Base-by-base conservation (phyloP, 2,797 vertebrate genomes). In the Aplochiton taeniatus region DNA sequence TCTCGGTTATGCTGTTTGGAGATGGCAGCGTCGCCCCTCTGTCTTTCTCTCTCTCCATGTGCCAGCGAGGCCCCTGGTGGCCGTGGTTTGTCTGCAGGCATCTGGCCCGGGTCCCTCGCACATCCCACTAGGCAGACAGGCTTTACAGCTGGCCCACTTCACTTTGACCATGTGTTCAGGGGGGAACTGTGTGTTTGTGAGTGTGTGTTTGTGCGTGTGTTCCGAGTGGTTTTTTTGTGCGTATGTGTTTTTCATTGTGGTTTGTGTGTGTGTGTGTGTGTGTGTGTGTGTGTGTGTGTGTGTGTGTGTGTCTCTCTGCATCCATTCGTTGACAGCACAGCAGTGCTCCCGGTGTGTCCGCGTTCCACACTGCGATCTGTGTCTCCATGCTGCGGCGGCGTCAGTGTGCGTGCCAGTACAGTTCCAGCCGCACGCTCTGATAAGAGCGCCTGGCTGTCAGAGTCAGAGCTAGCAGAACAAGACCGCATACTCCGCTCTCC, bases 381-480 rank as follows among this genome's bases (percentile, higher is more conserved):
- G 57, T 63, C 76, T 77, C 77, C 9, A 19, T 72, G 9, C 68
- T 56, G 73, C 75, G 74, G 63, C 76, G 48, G 72, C 60, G 42
- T 64, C 79, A 57, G 76, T 57, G 6, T 55, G 70, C 62, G 0
- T 78, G 73, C 73, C 77, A 75, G 65, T 64, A 59, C 69, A 79
- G 76, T 76, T 86, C 76, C 78, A 83, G 78, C 78, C 78, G 70
- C 68, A 51, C 71, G 75, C 78, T 77, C 79, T 84, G 83, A 87
- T 85, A 83, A 90, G 77, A 87, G 78, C 67, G 72, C 75, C 76
- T 77, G 79, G 84, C 79, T 85, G 81, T 84, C 75, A 73, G 78
- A 72, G 63, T 19, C 58, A 63, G 75, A 70, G 65, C 83, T 76
- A 79, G 52, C 63, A 17, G 56, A 81, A 73, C 65, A 66, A 70